Base-by-base conservation (phyloP, 2,888 invertebrate genomes). In the Eledone cirrhosa region DNA sequence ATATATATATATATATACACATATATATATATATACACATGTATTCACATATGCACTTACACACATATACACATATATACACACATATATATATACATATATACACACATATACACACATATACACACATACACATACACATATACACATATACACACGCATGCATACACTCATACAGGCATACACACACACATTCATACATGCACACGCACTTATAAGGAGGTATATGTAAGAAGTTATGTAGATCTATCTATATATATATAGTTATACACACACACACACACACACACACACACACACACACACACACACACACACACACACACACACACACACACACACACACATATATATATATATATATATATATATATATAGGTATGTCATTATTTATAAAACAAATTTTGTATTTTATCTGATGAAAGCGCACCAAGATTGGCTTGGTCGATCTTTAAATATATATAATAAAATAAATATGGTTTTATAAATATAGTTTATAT, bases 251-350 rank as follows among this genome's bases (percentile, higher is more conserved):
- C 14, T 24, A 69, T 24, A 69, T 24, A 69, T 24, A 24, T 24
- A 69, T 24, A 69, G 14, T 22, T 24, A 69, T 24, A 69, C 69
- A 24, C 69, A 24, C 69, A 24, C 69, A 69, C 69, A 69, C 69
- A 69, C 69, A 24, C 69, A 14, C 72, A 72, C 72, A 72, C 72
- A 72, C 5, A 14, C 72, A 29, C 72, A 72, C 16, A 8, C 24
- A 69, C 69, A 69, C 69, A 69, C 69, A 24, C 69, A 69, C 69
- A 69, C 24, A 69, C 69, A 69, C 5, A 8, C 72, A 11, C 11
- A 11, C 63, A 11, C 24, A 11, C 53, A 3, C 11, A 63, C 63
- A 63, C 63, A 63, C 63, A 13, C 63, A 63, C 63, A 13, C 24
- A 63, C 63, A 63, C 13, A 63, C 63, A 24, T 11, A 63, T 11